Evolutionary conservation across 2,113 vertebrate species (phyloP).

Genomic region (Mesembrinibis cayennensis): DNA sequence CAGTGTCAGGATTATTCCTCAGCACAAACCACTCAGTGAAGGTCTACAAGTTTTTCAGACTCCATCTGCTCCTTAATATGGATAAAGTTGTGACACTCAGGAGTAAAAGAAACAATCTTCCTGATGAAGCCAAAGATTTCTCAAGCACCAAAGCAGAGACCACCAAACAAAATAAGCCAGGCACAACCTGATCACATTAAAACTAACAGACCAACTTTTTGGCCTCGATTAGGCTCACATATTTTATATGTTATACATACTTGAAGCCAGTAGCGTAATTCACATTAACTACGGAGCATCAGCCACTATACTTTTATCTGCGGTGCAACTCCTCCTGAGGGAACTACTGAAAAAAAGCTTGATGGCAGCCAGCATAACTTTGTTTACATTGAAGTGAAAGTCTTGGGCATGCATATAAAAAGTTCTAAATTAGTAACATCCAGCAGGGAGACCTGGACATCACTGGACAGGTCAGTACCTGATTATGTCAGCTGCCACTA

Average conservation of each 20-base stretch:
- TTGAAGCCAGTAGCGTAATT: neutral
- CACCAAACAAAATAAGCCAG: neutral
- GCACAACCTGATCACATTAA: neutral
- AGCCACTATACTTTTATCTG: neutral
- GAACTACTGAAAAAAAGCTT: neutral
- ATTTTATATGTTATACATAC: neutral
- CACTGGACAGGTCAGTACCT: neutral
- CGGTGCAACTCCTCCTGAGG: neutral
- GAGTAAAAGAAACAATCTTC: neutral
- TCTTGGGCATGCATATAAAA: neutral
- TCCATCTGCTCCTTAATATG: neutral
- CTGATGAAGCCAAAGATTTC: neutral
- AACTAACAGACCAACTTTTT: neutral
- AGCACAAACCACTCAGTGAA: neutral
- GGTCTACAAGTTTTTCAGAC: neutral
- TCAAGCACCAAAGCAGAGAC: neutral
- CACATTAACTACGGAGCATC: neutral
- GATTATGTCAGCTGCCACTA: neutral
- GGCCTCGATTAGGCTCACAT: neutral
- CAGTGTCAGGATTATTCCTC: neutral
- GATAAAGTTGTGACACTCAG: neutral
- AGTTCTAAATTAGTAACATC: neutral
- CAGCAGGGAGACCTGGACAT: neutral
- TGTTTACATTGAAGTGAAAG: neutral
- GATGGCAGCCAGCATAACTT: neutral